These are phyloP conservation scores for Spea bombifrons DNA, from an alignment of 2,113 vertebrate species.

Conservation along the genomic window DNA sequence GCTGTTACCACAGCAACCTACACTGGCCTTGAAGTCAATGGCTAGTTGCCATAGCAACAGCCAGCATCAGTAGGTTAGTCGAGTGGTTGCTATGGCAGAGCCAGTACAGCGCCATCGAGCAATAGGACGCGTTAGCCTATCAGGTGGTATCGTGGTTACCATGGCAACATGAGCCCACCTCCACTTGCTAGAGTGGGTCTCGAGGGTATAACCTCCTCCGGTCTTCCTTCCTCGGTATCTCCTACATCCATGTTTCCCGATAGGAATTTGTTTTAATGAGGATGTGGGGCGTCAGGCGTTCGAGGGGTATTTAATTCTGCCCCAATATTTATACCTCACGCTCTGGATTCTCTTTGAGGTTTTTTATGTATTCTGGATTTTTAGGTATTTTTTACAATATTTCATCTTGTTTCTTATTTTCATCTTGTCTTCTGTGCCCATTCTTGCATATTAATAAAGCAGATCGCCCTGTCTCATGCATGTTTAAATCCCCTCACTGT, in stretches of 20 bases:
- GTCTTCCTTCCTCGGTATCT: not conserved
- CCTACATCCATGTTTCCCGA: not conserved
- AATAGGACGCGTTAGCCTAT: constrained; percentile 30
- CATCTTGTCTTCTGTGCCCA: too few species aligned
- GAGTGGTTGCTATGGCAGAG: constrained; percentile 44
- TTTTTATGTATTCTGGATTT: too few species aligned
- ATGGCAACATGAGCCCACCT: constrained; percentile 24
- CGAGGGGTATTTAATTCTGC: too few species aligned
- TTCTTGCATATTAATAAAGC: too few species aligned
- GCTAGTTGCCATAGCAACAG: constrained; percentile 56
- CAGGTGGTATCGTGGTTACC: constrained; percentile 23
- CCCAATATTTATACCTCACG: too few species aligned
- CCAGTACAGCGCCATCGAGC: constrained; percentile 4
- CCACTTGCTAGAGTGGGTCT: not conserved
- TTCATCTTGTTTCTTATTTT: too few species aligned
- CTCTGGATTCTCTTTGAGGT: too few species aligned
- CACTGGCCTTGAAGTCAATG: constrained; percentile 58
- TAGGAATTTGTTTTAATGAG: too few species aligned
- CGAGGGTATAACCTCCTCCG: constrained; percentile 2
- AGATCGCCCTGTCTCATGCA: too few species aligned
- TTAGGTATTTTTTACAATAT: too few species aligned
- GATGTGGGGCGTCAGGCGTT: too few species aligned
- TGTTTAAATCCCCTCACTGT: too few species aligned
- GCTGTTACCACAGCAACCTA: constrained; percentile 56
- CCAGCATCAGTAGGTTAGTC: constrained; percentile 44